Base-by-base conservation (phyloP, 2,113 vertebrate species). In the Heterocephalus glaber region DNA sequence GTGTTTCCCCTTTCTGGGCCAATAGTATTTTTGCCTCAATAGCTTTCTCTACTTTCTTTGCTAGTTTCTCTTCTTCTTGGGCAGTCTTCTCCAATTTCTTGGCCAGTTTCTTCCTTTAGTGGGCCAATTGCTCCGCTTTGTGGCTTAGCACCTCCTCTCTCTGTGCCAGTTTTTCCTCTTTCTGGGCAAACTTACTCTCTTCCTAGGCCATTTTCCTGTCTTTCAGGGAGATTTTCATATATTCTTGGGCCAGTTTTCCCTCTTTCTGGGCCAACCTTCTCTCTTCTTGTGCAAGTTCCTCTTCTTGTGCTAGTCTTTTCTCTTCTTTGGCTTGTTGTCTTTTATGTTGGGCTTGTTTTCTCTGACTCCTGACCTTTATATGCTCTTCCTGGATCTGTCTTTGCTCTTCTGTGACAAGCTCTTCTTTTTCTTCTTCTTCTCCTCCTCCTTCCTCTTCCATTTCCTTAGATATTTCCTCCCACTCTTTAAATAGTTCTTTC, bases 211-310 rank as follows among this genome's bases (percentile, higher is more conserved):
- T 56, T 70, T 68, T n/a, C 6, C 30, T 83, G 7, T 72, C 56
- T 52, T 17, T 70, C 5, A 76, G 8, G 7, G 14, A 12, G 66
- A 60, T 61, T 87, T 92, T 92, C 84, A 22, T 1, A 17, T 87
- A 70, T 20, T 92, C 89, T n/a, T 22, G 76, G 49, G 80, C 66
- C 14, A 97, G 85, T 85, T 95, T 93, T 41, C 44, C 92, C 85
- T 97, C 94, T 68, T 97, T 94, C 30, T 86, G 58, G 52, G 95
- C 94, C 58, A 98, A 77, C 63, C 38, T 90, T 83, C n/a, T 90
- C 66, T 97, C 96, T 88, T 90, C 84, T n/a, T 90, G 84, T 44
- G 88, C 94, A 0, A 97, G 87, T 47, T 86, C 95, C 88, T 86
- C 61, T 74, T 74, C 38, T 74, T 49, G 44, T 28, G 96, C 95